Evolutionary conservation across 2,113 vertebrate species (phyloP).

Genomic region (Anoplopoma fimbria): DNA sequence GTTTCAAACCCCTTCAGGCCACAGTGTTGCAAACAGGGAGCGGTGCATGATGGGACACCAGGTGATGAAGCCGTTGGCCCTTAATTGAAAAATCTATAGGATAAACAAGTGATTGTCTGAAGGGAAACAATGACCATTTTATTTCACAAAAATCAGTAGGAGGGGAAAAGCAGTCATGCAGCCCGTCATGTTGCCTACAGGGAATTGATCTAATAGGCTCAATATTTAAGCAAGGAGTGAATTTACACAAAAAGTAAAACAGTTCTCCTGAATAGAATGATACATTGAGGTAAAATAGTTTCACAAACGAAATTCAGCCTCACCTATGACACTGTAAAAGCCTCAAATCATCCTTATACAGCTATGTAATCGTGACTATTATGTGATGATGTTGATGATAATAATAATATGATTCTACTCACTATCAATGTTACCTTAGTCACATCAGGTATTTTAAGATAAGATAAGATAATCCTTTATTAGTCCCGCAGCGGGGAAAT

Average conservation of each 20-base stretch:
- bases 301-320: background rate
- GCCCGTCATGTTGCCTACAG: background rate
- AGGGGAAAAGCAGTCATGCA: background rate
- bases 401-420: background rate
- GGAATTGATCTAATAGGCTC: background rate
- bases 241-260: background rate
- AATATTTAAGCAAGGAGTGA: background rate
- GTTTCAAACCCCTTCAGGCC: constrained; percentile 40
- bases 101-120: constrained; percentile 5
- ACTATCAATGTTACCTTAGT: background rate
- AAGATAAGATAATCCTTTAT: no score
- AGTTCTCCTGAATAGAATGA: background rate
- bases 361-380: background rate
- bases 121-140: constrained; percentile 1
- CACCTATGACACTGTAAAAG: background rate
- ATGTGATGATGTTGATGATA: background rate
- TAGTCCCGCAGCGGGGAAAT: no score
- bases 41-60: constrained; percentile 42
- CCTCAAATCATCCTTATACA: background rate
- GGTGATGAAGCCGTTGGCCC: constrained; percentile 43
- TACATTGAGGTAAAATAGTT: background rate
- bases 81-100: background rate
- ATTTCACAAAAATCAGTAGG: background rate
- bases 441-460: background rate
- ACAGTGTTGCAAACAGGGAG: constrained; percentile 49